Evolutionary conservation across 2,888 invertebrate genomes (phyloP).

Genomic region (Drosophila infuscata): DNA sequence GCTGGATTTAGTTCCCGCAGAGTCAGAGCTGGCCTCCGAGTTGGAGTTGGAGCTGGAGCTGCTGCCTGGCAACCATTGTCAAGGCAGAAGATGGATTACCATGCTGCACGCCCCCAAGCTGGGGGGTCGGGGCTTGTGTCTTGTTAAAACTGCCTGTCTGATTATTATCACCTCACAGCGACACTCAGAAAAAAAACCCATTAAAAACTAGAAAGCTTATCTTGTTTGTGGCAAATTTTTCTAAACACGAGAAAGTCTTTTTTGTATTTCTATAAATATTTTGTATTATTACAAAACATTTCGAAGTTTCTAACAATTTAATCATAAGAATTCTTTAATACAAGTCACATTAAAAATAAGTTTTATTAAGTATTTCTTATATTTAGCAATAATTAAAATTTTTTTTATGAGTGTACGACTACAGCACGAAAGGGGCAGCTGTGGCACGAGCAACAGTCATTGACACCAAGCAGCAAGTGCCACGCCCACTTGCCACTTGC

Average conservation of each 20-base stretch:
- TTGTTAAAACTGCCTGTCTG: slow-evolving; percentile 77
- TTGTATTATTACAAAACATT: not conserved
- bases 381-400: no score
- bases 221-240: not conserved
- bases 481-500: slow-evolving; percentile 31
- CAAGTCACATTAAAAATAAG: no score
- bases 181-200: not conserved
- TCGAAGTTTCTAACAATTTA: no score
- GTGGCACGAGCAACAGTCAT: slow-evolving; percentile 57
- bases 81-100: slow-evolving; percentile 76
- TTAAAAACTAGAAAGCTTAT: not conserved
- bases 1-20: slow-evolving; percentile 50
- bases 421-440: not conserved
- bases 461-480: slow-evolving; percentile 58
- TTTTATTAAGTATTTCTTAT: no score
- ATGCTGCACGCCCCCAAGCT: slow-evolving; percentile 22
- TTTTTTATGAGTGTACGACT: not conserved
- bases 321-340: no score
- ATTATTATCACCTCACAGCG: slow-evolving; percentile 73
- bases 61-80: slow-evolving; percentile 62
- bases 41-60: not conserved
- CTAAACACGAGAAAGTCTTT: not conserved
- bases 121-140: slow-evolving; percentile 47
- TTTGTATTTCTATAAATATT: not conserved
- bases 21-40: slow-evolving; percentile 14